These are phyloP conservation scores for Cheilosia vernalis DNA, from an alignment of 2,888 invertebrate species.

Conservation along the genomic window DNA sequence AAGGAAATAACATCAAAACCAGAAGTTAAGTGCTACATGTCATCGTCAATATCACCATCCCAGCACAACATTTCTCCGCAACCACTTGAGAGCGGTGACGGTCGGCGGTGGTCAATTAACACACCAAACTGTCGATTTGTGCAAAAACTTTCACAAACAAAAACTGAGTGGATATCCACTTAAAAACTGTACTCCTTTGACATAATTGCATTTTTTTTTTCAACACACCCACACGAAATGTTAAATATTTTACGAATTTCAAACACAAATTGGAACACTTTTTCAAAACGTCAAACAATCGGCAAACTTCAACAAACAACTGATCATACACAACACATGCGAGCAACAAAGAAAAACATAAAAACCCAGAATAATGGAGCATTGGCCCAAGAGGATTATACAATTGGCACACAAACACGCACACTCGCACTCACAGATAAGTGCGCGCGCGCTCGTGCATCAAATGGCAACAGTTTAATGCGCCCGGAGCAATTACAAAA, in stretches of 20 bases:
- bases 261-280: not conserved
- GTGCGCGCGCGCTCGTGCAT: constrained; percentile 4
- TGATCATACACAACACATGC: constrained; percentile 30
- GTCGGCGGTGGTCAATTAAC: constrained; percentile 13
- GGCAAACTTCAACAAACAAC: constrained; percentile 17
- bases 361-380: constrained; percentile 37
- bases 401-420: constrained; percentile 37
- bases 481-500: constrained; percentile 50
- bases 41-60: constrained; percentile 35
- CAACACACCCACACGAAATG: constrained; percentile 14
- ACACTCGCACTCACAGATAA: constrained; percentile 30
- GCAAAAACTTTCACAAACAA: constrained; percentile 54
- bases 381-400: constrained; percentile 55
- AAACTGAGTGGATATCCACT: constrained; percentile 23
- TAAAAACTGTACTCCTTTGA: not conserved
- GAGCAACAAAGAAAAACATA: not conserved
- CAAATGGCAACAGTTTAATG: constrained; percentile 58
- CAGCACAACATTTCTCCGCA: constrained; percentile 33
- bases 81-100: constrained; percentile 20
- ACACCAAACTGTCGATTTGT: constrained; percentile 37
- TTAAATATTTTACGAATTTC: not conserved
- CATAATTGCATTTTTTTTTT: constrained; percentile 2
- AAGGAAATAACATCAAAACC: not conserved
- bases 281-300: not conserved
- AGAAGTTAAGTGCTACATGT: constrained; percentile 33